Base-by-base conservation (phyloP, 2,797 vertebrate species). In the Clamator glandarius region DNA sequence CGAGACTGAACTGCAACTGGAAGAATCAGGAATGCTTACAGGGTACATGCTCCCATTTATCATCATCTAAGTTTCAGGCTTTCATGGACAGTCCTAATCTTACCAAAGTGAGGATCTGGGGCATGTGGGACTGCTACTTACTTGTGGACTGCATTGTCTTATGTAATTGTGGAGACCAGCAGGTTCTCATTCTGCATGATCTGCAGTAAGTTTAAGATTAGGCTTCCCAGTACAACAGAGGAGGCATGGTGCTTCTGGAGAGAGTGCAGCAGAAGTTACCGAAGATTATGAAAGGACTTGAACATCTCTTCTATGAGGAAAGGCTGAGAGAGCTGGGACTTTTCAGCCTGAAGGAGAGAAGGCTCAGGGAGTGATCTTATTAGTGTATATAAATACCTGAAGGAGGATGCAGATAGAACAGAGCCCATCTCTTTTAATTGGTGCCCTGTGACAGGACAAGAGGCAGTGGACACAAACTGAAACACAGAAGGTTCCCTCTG, bases 291-390 rank as follows among this genome's bases (percentile, higher is more conserved):
- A 84, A 69, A 10, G 29, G 3, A 31, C 42, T 46, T 42, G 20
- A 79, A 20, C 20, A 29, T 29, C 11, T 72, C 2, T 33, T 0
- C 11, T 66, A 0, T 35, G 36, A 69, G 51, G 25, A 92, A 62
- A 23, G 15, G 5, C 29, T 6, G 1, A 51, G 48, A n/a, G n/a
- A 51, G 15, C 31, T 69, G n/a, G 18, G 13, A 20, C 16, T 91
- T 9, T 59, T 89, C 11, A 68, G 11, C n/a, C 20, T 36, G 41
- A n/a, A 58, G 25, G 80, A 59, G 6, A 58, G 46, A 67, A 62
- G 26, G 10, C 8, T 67, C 3, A 1, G 5, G 28, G 8, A 42
- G 11, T 8, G 20, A 36, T 74, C 31, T 64, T 63, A 14, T 0
- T 7, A 7, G 8, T 67, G 36, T 58, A 8, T 23, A 0, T 31